Conservation (phyloP, 2,888 invertebrate species). For the Diarsia rubi region DNA sequence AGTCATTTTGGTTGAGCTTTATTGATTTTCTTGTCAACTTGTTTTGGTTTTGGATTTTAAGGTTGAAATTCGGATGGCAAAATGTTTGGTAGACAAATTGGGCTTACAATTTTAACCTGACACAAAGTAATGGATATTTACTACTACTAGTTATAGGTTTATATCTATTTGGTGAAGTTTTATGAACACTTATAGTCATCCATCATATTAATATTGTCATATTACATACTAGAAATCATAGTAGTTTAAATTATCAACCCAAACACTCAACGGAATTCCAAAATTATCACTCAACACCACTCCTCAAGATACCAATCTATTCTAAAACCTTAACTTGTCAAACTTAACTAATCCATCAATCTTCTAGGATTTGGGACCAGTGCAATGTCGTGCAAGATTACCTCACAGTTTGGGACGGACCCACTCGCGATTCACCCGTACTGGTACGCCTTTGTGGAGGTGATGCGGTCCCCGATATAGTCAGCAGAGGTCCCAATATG, state of each 20-base stretch:
- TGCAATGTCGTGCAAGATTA: slow-evolving; percentile 96
- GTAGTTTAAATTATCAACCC: neutral
- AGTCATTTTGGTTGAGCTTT: slow-evolving; percentile 14
- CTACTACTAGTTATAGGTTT: neutral
- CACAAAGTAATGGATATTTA: neutral
- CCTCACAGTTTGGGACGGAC: slow-evolving; percentile 95
- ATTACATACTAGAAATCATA: neutral
- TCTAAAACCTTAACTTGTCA: slow-evolving; percentile 49
- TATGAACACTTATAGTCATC: neutral
- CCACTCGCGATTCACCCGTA: slow-evolving; percentile 93
- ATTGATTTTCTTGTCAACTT: slow-evolving; percentile 28
- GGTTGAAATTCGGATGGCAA: neutral
- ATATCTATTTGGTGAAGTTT: neutral
- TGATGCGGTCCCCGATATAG: slow-evolving; percentile 95
- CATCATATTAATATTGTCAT: neutral
- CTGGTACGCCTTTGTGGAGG: slow-evolving; percentile 95
- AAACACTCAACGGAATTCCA: slow-evolving; percentile 2
- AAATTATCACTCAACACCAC: slow-evolving; percentile 44
- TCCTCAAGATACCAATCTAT: slow-evolving; percentile 46
- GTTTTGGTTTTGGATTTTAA: neutral
- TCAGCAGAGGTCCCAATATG: slow-evolving; percentile 95
- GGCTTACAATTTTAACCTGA: neutral
- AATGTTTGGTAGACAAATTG: neutral
- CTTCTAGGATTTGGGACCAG: slow-evolving; percentile 94
- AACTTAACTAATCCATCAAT: slow-evolving; percentile 59